Evolutionary conservation across 2,888 invertebrate species (phyloP).

Genomic region (Trissonchulus sp.): DNA sequence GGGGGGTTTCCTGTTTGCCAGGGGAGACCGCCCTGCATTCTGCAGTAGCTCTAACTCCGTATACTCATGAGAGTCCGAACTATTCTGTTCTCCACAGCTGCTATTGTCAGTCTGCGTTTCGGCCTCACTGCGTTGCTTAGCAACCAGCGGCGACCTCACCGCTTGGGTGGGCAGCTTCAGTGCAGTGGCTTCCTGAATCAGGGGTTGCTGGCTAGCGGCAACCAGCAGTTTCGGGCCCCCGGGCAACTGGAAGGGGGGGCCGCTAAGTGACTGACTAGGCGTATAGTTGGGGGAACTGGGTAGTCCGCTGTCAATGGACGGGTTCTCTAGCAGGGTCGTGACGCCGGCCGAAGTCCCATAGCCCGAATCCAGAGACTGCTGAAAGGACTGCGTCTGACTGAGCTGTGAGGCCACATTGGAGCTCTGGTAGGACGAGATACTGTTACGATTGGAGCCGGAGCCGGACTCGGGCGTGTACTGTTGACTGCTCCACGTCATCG

Average conservation of each 20-base stretch:
- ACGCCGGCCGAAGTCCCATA: conserved; percentile 22
- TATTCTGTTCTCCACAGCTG: neutral
- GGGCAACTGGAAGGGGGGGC: neutral
- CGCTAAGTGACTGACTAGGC: neutral
- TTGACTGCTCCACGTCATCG: conserved; percentile 29
- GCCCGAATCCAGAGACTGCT: conserved; percentile 30
- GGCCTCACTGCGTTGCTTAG: neutral
- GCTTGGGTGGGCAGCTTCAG: neutral
- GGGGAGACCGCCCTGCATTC: neutral
- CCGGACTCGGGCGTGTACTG: conserved; percentile 7
- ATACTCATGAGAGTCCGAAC: conserved; percentile 28
- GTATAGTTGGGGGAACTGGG: neutral
- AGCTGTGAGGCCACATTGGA: neutral
- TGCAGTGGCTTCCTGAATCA: neutral
- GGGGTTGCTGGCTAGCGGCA: neutral
- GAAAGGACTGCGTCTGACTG: conserved; percentile 1
- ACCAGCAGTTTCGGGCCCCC: neutral
- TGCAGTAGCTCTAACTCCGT: conserved; percentile 27
- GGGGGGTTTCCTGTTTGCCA: neutral
- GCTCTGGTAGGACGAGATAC: conserved; percentile 2
- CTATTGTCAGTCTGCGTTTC: conserved; percentile 15
- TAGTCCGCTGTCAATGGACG: conserved; percentile 1
- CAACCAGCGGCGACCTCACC: neutral
- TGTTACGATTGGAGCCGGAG: neutral
- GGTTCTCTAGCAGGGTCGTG: neutral